These are phyloP conservation scores for Decapterus maruadsi DNA, from an alignment of 2,797 vertebrate species.

Conservation along the genomic window DNA sequence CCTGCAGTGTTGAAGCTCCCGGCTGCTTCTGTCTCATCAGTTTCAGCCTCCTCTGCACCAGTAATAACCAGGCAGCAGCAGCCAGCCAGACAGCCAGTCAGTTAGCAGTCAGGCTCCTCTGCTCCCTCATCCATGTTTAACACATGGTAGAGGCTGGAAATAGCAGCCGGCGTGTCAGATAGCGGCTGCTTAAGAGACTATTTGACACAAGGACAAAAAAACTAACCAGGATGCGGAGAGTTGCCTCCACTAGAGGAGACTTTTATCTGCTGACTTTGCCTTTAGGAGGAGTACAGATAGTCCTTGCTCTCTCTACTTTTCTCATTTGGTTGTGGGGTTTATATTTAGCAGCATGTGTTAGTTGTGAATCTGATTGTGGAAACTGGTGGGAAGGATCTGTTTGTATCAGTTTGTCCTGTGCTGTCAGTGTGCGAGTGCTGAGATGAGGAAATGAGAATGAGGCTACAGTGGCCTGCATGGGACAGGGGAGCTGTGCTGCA, in stretches of 20 bases:
- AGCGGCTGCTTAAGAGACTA: constrained; percentile 51
- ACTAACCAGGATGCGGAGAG: constrained; percentile 55
- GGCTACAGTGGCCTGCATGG: constrained; percentile 75
- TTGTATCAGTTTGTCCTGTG: constrained; percentile 22
- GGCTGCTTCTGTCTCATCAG: constrained; percentile 66
- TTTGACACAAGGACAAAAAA: constrained; percentile 58
- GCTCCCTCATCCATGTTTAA: constrained; percentile 83
- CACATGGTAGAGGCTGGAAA: constrained; percentile 80
- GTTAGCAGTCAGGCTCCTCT: constrained; percentile 72
- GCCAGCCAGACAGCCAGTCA: constrained; percentile 63
- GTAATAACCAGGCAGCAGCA: constrained; percentile 62
- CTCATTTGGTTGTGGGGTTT: constrained; percentile 35
- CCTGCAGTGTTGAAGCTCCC: constrained; percentile 67
- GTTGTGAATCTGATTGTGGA: constrained; percentile 33
- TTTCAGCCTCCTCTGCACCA: constrained; percentile 77
- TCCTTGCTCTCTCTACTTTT: constrained; percentile 38
- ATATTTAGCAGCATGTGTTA: constrained; percentile 39
- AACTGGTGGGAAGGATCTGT: constrained; percentile 22
- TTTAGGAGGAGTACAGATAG: constrained; percentile 39
- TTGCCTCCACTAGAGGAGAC: constrained; percentile 49
- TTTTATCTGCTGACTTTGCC: constrained; percentile 63
- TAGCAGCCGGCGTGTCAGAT: constrained; percentile 77
- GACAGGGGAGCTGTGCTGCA: constrained; percentile 78
- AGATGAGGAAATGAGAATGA: constrained; percentile 56
- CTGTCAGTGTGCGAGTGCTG: constrained; percentile 40